phyloP scores from a whole-genome alignment of 1,140 invertebrate genomes.

The Ectropis grisescens region DNA sequence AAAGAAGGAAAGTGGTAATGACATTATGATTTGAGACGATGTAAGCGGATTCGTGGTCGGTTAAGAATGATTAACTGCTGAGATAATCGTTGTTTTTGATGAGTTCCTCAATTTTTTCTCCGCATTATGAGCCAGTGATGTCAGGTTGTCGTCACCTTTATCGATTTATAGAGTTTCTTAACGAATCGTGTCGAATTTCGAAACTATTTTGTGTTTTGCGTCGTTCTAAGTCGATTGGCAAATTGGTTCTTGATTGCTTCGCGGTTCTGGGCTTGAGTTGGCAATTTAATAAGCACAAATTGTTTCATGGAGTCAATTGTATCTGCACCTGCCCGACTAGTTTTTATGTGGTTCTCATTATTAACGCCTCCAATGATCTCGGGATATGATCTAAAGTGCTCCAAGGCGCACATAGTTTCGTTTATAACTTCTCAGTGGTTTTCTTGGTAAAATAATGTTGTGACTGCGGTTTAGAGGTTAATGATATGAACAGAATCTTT shows the following conservation, averaged over 20 bases:
- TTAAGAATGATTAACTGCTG: constrained; percentile 27
- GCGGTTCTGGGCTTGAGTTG: too few relatives aligned
- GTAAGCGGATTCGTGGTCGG: too few relatives aligned
- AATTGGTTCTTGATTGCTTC: too few relatives aligned
- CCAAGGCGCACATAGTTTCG: too few relatives aligned
- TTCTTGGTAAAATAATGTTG: constrained; percentile 11
- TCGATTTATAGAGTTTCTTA: constrained; percentile 4
- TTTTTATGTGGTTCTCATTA: constrained; percentile 17
- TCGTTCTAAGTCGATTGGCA: neutral
- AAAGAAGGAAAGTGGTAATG: too few relatives aligned
- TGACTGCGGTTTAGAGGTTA: constrained; percentile 15
- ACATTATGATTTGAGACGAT: too few relatives aligned
- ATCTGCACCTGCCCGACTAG: constrained; percentile 9
- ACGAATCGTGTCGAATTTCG: constrained; percentile 6
- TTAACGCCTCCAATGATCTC: constrained; percentile 13
- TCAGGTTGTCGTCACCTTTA: too few relatives aligned
- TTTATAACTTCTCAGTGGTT: constrained; percentile 2
- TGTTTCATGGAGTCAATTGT: constrained; percentile 11
- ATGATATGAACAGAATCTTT: constrained; percentile 15
- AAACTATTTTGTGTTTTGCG: constrained; percentile 2
- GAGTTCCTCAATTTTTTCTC: constrained; percentile 5
- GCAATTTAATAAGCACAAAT: too few relatives aligned
- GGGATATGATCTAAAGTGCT: constrained; percentile 13
- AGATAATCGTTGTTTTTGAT: constrained; percentile 24
- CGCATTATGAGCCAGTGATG: constrained; percentile 11